Percentiles rank a stretch among this genome's conserved stretches.
phyloP scores from a whole-genome alignment of 2,797 vertebrate species.

The Cossypha niveicapilla region DNA sequence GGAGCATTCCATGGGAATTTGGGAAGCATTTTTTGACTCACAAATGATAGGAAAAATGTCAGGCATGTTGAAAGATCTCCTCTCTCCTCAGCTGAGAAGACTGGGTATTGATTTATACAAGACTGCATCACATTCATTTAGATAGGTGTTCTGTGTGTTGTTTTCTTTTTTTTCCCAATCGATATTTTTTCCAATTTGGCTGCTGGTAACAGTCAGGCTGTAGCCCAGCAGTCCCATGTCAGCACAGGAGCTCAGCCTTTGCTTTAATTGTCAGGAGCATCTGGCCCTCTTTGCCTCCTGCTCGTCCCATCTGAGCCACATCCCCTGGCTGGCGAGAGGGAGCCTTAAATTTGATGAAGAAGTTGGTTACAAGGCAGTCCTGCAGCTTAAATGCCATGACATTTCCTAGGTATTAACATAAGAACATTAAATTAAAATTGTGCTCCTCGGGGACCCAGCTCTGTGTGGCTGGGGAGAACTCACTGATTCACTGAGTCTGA shows the following conservation, averaged over 20 bases:
- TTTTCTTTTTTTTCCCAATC: not conserved
- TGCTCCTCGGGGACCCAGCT: not conserved
- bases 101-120: not conserved
- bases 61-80: not conserved
- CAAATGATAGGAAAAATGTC: not conserved
- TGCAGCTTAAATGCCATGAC: slow-evolving; percentile 43
- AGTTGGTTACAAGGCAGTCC: not conserved
- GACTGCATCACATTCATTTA: not conserved
- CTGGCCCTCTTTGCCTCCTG: not conserved
- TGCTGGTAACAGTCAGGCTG: not conserved
- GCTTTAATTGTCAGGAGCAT: not conserved
- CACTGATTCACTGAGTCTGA: not conserved
- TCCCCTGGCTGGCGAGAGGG: not conserved
- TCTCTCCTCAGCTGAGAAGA: not conserved
- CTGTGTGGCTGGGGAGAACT: not conserved
- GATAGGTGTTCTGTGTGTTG: not conserved
- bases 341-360: not conserved
- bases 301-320: not conserved
- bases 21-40: not conserved
- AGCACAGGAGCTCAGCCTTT: not conserved
- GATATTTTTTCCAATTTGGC: not conserved
- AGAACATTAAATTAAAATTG: slow-evolving; percentile 35
- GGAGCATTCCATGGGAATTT: not conserved
- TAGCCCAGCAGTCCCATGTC: not conserved
- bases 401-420: slow-evolving; percentile 37